These are phyloP conservation scores for Chrysomallon squamiferum DNA, from an alignment of 1,140 invertebrate genomes.

Conservation along the genomic window DNA sequence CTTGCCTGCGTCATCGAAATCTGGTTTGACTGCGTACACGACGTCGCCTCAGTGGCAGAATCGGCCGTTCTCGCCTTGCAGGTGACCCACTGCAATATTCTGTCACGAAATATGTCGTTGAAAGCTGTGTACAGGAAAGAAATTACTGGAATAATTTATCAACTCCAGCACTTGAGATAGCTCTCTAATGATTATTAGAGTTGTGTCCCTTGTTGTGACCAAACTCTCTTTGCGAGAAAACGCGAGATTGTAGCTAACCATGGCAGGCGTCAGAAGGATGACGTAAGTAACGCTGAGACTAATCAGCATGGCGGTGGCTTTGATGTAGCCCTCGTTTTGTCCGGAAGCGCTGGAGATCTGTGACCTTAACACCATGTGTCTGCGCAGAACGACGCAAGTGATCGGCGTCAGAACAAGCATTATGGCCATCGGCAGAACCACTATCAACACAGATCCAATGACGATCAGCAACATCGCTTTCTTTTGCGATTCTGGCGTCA, in stretches of 20 bases:
- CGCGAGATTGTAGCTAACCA: slow-evolving; percentile 13
- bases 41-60: too few species aligned
- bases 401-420: slow-evolving; percentile 17
- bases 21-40: too few species aligned
- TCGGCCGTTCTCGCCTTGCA: too few species aligned
- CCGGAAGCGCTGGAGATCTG: not conserved
- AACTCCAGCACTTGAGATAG: too few species aligned
- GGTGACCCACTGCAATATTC: too few species aligned
- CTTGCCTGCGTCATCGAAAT: too few species aligned
- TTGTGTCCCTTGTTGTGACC: too few species aligned
- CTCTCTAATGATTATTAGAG: too few species aligned
- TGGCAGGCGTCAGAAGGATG: slow-evolving; percentile 20
- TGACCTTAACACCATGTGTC: slow-evolving; percentile 1
- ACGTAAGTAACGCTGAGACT: slow-evolving; percentile 20
- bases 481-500: slow-evolving; percentile 7
- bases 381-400: slow-evolving; percentile 16
- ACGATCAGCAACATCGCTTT: slow-evolving; percentile 12
- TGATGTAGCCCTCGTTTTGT: not conserved
- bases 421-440: slow-evolving; percentile 18
- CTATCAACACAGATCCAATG: slow-evolving; percentile 13
- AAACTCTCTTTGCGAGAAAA: not conserved
- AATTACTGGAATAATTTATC: too few species aligned
- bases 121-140: too few species aligned
- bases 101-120: too few species aligned
- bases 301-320: slow-evolving; percentile 25